phyloP scores from a whole-genome alignment of 2,113 vertebrate species.

The Pimephales promelas region DNA sequence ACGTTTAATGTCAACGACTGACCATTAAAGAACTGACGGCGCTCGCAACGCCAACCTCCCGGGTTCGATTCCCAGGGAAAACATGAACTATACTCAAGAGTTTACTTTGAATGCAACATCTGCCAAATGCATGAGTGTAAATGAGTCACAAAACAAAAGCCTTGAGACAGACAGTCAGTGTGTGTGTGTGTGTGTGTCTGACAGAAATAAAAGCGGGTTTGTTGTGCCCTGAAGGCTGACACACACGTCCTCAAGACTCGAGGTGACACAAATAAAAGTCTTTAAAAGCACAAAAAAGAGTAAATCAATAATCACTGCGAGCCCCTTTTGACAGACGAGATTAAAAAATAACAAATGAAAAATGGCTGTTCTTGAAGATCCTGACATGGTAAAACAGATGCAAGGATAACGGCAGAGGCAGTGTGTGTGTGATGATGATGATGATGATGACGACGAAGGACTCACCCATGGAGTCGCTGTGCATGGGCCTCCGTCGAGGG shows the following conservation, averaged over 20 bases:
- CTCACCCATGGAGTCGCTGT: conserved; percentile 90
- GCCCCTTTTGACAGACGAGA: neutral
- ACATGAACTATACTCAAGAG: too few relatives aligned
- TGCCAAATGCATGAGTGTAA: too few relatives aligned
- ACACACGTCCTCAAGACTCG: conserved; percentile 47
- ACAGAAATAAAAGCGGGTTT: conserved; percentile 5
- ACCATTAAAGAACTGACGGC: neutral
- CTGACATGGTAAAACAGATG: neutral
- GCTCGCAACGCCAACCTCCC: too few relatives aligned
- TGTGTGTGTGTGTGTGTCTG: neutral
- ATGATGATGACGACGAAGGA: conserved; percentile 26
- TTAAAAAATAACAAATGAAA: conserved; percentile 9
- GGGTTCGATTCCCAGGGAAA: too few relatives aligned
- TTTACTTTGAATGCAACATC: neutral
- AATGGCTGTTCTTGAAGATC: neutral
- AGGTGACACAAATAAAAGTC: conserved; percentile 5
- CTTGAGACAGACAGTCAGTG: neutral
- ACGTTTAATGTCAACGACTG: neutral
- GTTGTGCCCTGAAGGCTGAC: conserved; percentile 52
- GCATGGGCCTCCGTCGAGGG: conserved; percentile 87
- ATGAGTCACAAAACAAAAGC: too few relatives aligned
- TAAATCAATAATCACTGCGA: conserved; percentile 1
- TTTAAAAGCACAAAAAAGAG: neutral
- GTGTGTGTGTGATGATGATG: neutral
- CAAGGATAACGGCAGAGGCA: neutral